Percentiles rank a stretch among this genome's conserved stretches.
Conservation (phyloP, 2,113 vertebrate genomes). For the Camelus dromedarius region DNA sequence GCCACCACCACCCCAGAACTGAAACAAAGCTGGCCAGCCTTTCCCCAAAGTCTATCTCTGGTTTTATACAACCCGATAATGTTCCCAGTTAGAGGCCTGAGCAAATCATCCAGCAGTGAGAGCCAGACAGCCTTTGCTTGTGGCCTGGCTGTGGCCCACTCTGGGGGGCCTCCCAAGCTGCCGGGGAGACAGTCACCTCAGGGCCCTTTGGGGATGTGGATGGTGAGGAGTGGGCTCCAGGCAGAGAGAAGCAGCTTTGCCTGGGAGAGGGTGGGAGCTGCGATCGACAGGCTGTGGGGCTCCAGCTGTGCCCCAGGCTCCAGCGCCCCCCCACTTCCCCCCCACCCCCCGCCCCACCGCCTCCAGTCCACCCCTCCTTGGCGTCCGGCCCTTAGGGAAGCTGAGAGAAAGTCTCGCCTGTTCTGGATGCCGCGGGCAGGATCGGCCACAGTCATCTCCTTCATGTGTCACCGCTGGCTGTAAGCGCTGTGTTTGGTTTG, state of each 20-base stretch:
- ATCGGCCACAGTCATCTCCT: conserved; percentile 81
- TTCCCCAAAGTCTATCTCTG: conserved; percentile 59
- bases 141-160: not conserved
- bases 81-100: conserved; percentile 54
- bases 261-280: not conserved
- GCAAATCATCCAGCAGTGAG: not conserved
- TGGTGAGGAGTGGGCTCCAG: not conserved
- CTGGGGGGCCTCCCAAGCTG: not conserved
- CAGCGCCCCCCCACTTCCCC: not conserved
- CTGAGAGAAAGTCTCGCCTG: conserved; percentile 81
- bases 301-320: conserved; percentile 56
- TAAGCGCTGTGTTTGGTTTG: conserved; percentile 87
- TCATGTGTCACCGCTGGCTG: conserved; percentile 84
- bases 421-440: conserved; percentile 73
- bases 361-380: not conserved
- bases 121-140: not conserved
- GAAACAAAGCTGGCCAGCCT: conserved; percentile 27
- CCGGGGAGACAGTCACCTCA: not conserved
- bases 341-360: not conserved
- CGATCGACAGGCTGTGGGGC: not conserved
- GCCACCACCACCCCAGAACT: conserved; percentile 14
- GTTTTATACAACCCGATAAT: conserved; percentile 58
- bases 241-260: not conserved
- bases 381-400: conserved; percentile 68
- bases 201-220: not conserved